Evolutionary conservation across 2,113 vertebrate genomes (phyloP).

Genomic region (Catharus bicknelli): DNA sequence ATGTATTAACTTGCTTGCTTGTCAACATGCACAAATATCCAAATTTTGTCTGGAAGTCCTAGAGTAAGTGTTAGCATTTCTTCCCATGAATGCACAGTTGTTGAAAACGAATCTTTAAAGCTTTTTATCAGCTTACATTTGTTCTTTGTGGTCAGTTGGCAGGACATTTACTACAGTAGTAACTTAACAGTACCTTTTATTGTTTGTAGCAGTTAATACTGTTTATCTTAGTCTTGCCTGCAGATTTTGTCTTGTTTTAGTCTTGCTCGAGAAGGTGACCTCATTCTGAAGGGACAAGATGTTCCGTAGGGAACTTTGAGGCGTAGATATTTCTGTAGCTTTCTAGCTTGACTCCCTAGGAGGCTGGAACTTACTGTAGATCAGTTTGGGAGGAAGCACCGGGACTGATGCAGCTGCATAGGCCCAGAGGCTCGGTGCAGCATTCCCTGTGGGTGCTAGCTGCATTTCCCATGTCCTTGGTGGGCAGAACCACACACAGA

Average conservation of each 20-base stretch:
- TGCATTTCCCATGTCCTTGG: neutral
- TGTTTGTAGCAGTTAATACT: neutral
- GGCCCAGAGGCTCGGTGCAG: neutral
- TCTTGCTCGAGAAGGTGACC: neutral
- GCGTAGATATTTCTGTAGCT: neutral
- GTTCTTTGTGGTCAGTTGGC: neutral
- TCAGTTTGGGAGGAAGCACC: neutral
- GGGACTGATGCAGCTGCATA: rapidly evolving
- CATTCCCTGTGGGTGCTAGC: neutral
- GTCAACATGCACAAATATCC: constrained; percentile 1
- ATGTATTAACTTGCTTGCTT: neutral
- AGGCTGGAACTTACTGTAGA: neutral
- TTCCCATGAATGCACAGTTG: neutral
- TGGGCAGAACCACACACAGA: rapidly evolving
- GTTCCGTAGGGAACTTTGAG: neutral
- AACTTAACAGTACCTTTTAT: neutral
- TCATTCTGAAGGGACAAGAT: neutral
- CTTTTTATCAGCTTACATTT: neutral
- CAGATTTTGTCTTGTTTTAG: neutral
- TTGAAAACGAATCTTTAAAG: neutral
- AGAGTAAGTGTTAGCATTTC: neutral
- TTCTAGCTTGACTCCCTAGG: neutral
- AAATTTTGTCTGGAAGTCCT: neutral
- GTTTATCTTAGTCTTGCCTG: neutral
- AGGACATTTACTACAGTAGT: neutral